phyloP scores from a whole-genome alignment of 2,888 invertebrate species.

The Brachypalpus laphriformis region DNA sequence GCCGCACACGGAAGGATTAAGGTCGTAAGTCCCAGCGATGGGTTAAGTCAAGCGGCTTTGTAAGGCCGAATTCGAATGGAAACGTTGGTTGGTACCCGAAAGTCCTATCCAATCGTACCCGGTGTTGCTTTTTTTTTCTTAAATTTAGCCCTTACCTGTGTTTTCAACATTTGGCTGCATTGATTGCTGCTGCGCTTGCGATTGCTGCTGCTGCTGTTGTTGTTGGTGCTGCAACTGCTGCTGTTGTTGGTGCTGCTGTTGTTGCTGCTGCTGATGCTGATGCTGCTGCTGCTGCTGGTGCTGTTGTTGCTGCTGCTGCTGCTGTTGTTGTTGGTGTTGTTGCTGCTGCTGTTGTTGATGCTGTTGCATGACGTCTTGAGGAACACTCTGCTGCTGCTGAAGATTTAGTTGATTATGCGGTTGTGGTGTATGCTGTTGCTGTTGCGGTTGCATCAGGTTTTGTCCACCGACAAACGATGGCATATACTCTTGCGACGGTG shows the following conservation, averaged over 20 bases:
- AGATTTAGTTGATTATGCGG: slow-evolving; percentile 1
- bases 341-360: slow-evolving; percentile 64
- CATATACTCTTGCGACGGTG: slow-evolving; percentile 75
- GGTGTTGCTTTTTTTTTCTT: not conserved
- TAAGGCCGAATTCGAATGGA: too few relatives aligned
- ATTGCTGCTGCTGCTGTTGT: slow-evolving; percentile 47
- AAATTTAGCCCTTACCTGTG: slow-evolving; percentile 24
- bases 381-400: slow-evolving; percentile 2
- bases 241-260: slow-evolving; percentile 70
- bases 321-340: slow-evolving; percentile 74
- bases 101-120: too few relatives aligned
- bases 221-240: slow-evolving; percentile 72
- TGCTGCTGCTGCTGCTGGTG: slow-evolving; percentile 15
- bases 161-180: slow-evolving; percentile 64
- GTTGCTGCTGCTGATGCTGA: slow-evolving; percentile 71
- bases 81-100: too few relatives aligned
- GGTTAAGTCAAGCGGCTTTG: too few relatives aligned
- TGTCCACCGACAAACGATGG: slow-evolving; percentile 33
- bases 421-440: slow-evolving; percentile 74
- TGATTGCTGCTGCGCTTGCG: slow-evolving; percentile 68
- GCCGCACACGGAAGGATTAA: too few relatives aligned
- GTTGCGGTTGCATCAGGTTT: slow-evolving; percentile 59
- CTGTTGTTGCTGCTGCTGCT: slow-evolving; percentile 15
- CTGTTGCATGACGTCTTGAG: slow-evolving; percentile 18
- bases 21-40: too few relatives aligned